Percentiles rank a stretch among this genome's conserved stretches.
Conservation (phyloP, 2,113 vertebrate species). For the Hoplias malabaricus region DNA sequence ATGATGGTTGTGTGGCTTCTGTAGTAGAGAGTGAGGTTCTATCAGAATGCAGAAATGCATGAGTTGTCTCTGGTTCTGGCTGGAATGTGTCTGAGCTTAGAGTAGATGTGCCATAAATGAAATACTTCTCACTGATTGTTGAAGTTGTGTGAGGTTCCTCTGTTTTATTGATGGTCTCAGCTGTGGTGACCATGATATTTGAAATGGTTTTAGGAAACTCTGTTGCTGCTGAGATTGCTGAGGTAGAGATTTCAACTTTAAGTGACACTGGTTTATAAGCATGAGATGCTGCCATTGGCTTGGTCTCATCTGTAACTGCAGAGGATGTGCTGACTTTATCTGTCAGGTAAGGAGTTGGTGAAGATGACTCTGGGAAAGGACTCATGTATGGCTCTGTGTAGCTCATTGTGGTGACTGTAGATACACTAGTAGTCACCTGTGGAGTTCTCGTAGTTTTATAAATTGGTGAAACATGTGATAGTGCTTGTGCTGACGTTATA, state of each 20-base stretch:
- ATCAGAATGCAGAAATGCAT: conserved; percentile 37
- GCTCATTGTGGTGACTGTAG: conserved; percentile 24
- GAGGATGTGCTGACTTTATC: conserved; percentile 50
- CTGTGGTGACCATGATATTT: conserved; percentile 44
- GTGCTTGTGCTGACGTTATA: conserved; percentile 42
- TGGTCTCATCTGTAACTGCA: conserved; percentile 38
- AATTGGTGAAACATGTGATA: conserved; percentile 24
- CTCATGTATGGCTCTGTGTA: conserved; percentile 51
- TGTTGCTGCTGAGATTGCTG: conserved; percentile 22
- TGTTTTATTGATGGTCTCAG: conserved; percentile 18
- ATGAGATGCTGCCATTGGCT: conserved; percentile 17
- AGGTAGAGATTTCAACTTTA: conserved; percentile 43
- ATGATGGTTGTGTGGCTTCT: conserved; percentile 28
- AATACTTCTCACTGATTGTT: conserved; percentile 36
- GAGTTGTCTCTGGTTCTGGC: conserved; percentile 50
- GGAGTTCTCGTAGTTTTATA: conserved; percentile 51
- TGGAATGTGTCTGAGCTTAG: conserved; percentile 40
- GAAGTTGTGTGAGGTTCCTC: conserved; percentile 45
- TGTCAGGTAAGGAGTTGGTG: conserved; percentile 49
- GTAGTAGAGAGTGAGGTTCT: conserved; percentile 55
- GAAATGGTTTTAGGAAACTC: conserved; percentile 27
- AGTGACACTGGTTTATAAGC: conserved; percentile 42
- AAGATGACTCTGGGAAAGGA: conserved; percentile 41
- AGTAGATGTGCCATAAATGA: conserved; percentile 44
- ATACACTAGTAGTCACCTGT: conserved; percentile 33